phyloP scores from a whole-genome alignment of 2,113 vertebrate genomes.

The Esox niger region DNA sequence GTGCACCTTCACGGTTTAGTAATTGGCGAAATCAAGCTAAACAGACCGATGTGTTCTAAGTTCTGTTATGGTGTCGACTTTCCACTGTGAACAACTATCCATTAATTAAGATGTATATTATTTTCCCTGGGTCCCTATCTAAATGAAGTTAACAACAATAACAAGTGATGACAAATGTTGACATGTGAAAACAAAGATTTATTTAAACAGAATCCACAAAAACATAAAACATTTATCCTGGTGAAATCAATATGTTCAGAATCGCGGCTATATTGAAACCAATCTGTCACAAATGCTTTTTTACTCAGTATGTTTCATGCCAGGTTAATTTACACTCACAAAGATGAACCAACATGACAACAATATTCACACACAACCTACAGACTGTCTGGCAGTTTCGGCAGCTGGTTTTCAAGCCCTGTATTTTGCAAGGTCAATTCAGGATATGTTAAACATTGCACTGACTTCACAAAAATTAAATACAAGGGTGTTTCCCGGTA shows the following conservation, averaged over 20 bases:
- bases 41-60: too few relatives aligned
- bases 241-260: not conserved
- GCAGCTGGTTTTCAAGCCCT: constrained; percentile 43
- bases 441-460: constrained; percentile 9
- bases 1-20: too few relatives aligned
- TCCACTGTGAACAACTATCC: too few relatives aligned
- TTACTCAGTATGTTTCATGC: not conserved
- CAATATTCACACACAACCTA: constrained; percentile 19
- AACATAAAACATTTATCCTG: constrained; percentile 1
- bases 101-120: too few relatives aligned
- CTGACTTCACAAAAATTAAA: constrained; percentile 4
- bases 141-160: too few relatives aligned
- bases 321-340: constrained; percentile 1
- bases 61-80: too few relatives aligned
- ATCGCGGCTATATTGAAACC: too few relatives aligned
- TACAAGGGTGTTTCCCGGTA: not conserved
- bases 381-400: constrained; percentile 49
- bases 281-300: too few relatives aligned
- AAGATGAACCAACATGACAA: not conserved
- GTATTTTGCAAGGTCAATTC: constrained; percentile 13
- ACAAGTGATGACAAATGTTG: too few relatives aligned
- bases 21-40: too few relatives aligned
- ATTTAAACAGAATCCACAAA: constrained; percentile 28
- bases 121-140: too few relatives aligned
- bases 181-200: constrained; percentile 7